A percentile compares a stretch with the other conserved stretches of the same genome.
Conservation (phyloP, 2,797 vertebrate species). For the Sebastes minor region DNA sequence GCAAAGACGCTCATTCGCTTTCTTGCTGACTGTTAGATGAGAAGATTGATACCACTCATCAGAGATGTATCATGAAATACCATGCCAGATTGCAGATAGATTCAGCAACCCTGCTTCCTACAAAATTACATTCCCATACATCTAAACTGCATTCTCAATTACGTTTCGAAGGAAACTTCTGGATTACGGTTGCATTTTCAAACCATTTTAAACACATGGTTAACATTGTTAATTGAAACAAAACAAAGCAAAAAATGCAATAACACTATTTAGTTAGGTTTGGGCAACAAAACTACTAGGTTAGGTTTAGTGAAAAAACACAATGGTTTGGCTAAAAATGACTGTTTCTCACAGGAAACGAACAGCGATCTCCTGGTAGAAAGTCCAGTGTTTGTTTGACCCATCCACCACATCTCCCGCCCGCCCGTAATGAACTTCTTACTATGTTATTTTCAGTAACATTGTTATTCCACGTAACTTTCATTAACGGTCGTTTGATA, state of each 20-base stretch:
- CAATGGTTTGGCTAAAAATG: accelerated
- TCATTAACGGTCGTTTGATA: not conserved
- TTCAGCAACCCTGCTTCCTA: accelerated
- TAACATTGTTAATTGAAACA: accelerated
- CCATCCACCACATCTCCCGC: too few species aligned
- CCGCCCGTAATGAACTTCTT: too few species aligned
- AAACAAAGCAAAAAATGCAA: too few species aligned
- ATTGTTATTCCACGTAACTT: not conserved
- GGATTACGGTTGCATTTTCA: accelerated
- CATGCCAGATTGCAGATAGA: not conserved
- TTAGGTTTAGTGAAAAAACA: too few species aligned
- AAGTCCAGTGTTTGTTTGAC: not conserved
- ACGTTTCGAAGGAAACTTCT: too few species aligned
- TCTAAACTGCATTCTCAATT: too few species aligned
- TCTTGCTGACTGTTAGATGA: not conserved
- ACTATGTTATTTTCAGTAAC: too few species aligned
- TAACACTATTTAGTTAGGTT: too few species aligned
- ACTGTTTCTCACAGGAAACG: not conserved
- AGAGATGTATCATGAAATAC: not conserved
- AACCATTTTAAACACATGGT: too few species aligned
- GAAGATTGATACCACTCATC: too few species aligned
- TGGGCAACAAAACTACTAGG: too few species aligned
- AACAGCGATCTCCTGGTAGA: not conserved
- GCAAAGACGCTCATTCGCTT: accelerated
- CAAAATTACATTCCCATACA: too few species aligned